Conservation (phyloP, 2,888 invertebrate genomes). For the Dascillus cervinus region DNA sequence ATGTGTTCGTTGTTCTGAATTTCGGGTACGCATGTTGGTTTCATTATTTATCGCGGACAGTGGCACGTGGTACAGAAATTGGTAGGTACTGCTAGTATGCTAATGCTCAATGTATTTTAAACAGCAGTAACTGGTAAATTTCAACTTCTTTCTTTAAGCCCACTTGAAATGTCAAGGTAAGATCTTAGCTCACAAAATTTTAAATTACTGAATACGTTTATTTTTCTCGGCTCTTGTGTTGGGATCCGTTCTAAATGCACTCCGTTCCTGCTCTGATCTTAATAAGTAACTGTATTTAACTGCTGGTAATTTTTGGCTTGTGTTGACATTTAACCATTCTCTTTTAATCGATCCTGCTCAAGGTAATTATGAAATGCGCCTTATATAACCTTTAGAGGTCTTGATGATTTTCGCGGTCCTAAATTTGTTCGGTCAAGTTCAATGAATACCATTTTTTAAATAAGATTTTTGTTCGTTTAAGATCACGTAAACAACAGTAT, state of each 20-base stretch:
- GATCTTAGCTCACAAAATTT: constrained; percentile 8
- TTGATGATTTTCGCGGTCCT: not conserved
- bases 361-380: not conserved
- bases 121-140: not conserved
- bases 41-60: constrained; percentile 1
- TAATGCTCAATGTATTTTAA: constrained; percentile 6
- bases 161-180: constrained; percentile 11
- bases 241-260: too few species aligned
- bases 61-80: constrained; percentile 6
- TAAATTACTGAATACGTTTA: constrained; percentile 9
- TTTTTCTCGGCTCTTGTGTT: too few species aligned
- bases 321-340: too few species aligned
- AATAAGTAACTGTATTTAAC: too few species aligned
- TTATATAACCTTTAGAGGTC: not conserved
- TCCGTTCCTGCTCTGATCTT: too few species aligned
- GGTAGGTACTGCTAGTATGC: constrained; percentile 4
- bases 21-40: not conserved
- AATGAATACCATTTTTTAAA: too few species aligned
- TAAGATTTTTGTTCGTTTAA: too few species aligned
- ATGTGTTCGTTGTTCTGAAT: not conserved
- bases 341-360: too few species aligned
- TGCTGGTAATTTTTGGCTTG: too few species aligned
- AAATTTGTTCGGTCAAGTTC: not conserved
- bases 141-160: constrained; percentile 5
- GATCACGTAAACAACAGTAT: too few species aligned